Evolutionary conservation across 2,113 vertebrate species (phyloP).

Genomic region (Lota lota): DNA sequence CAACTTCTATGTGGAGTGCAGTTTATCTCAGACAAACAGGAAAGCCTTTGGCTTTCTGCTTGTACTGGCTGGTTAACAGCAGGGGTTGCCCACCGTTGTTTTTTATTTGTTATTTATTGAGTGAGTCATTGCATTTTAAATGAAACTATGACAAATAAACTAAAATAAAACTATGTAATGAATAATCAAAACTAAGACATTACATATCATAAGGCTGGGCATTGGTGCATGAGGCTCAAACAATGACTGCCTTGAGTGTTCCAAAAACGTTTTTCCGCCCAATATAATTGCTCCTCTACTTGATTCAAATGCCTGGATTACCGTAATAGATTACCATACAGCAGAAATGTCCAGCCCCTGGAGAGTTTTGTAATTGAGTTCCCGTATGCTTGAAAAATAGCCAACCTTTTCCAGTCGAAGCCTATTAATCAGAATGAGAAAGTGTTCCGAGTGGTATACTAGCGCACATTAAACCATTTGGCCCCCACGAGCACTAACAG

Average conservation of each 20-base stretch:
- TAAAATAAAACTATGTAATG: no score
- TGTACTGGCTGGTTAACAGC: no score
- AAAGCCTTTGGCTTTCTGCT: no score
- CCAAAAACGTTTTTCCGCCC: neutral
- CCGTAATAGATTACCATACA: neutral
- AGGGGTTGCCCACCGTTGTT: no score
- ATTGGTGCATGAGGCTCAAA: no score
- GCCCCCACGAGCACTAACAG: conserved; percentile 6
- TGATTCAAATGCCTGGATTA: neutral
- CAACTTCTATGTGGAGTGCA: no score
- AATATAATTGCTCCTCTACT: neutral
- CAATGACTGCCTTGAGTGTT: neutral
- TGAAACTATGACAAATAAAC: no score
- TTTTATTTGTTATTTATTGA: no score
- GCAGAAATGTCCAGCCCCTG: conserved; percentile 8
- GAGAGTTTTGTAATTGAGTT: conserved; percentile 26
- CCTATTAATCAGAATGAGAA: conserved; percentile 43
- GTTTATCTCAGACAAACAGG: no score
- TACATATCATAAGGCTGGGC: no score
- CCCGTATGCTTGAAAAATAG: conserved; percentile 29
- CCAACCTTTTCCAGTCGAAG: conserved; percentile 22
- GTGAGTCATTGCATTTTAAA: no score
- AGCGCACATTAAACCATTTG: conserved; percentile 31
- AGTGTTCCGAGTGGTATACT: neutral
- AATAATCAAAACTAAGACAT: no score